Evolutionary conservation across 2,888 invertebrate genomes (phyloP), one percentile per base, ranked within the genome.

Genomic region (Agapostemon virescens): DNA sequence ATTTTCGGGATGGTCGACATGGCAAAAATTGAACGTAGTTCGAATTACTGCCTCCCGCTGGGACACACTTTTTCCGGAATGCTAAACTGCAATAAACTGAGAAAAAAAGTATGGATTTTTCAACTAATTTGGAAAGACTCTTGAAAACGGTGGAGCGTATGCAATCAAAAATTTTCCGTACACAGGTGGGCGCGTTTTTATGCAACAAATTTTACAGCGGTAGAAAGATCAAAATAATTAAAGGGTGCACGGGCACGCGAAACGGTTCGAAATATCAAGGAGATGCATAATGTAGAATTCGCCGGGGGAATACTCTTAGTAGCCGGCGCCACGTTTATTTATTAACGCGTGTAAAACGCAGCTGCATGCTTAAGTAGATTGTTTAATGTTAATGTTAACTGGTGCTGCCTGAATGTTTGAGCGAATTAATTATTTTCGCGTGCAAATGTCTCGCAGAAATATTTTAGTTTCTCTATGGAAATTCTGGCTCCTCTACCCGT

Each of bases 211-310:
- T 30, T 30, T 58, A 17, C 26, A 17, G 2, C 58, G 7, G 58
- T 58, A 58, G 30, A 58, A 49, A 61, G 61, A 61, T 61, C 30
- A 33, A 33, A 61, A 61, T 61, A 61, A 33, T 33, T 61, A 30
- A 33, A 17, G 33, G 11, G 33, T 30, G 20, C 20, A 7, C 17
- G 30, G 26, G 17, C 9, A 26, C 30, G 30, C 58, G 30, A 30
- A 30, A 17, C 58, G 58, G 30, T 30, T 33, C 30, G 61, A 61
- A 61, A 61, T 61, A 61, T 61, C 33, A 61, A 61, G 58, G 20
- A 33, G 20, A 33, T 61, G 33, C 9, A 61, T 33, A 33, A 61
- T 33, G 30, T 33, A 20, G 20, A 30, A 61, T 33, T 20, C 33
- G 20, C 61, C 30, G 9, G 20, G n/a, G 30, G 61, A 61, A 30